Base-by-base conservation (phyloP, 1,140 invertebrate genomes). In the Cyclargus thomasi region DNA sequence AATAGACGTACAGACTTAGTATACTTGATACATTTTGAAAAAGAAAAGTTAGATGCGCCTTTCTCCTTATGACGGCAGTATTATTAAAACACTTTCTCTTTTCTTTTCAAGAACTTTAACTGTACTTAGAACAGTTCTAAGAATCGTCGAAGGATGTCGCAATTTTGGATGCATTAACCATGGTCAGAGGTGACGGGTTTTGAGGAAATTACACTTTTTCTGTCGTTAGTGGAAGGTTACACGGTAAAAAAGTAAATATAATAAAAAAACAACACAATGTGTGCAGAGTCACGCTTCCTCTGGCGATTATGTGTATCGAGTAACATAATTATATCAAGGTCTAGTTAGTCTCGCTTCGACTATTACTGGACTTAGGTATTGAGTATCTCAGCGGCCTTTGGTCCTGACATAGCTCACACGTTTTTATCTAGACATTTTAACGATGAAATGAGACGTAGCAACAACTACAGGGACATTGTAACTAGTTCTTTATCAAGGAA, bases 241-340 rank as follows among this genome's bases (percentile, higher is more conserved):
- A 55, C 17, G 53, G 20, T 20, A 11, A 18, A 59, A 20, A 55
- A 6, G 18, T 8, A 59, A 47, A 47, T 14, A 47, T 47, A 47
- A 47, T 11, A 47, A 59, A 11, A 59, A 59, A 8, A 18, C 20
- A 21, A 21, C 6, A 20, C 20, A 59, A 59, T 59, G 55, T 59
- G 55, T 59, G 55, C 53, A 55, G 39, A 59, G 55, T 59, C 55
- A 59, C 55, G 55, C 55, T 59, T 59, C 17, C 17, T 59, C 18
- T 18, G 20, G 55, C 10, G 55, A 59, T 20, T 59, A 20, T 59
- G 55, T 20, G 18, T 21, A 59, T 21, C 55, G 20, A 59, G 55
- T 59, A 59, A 59, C 55, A 59, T 21, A 59, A 59, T 20, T 22
- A 20, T 59, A 20, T 59, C 55, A 59, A 59, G 55, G 53, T 20